Conservation (phyloP, 1,140 invertebrate species). For the Nymphalis io region DNA sequence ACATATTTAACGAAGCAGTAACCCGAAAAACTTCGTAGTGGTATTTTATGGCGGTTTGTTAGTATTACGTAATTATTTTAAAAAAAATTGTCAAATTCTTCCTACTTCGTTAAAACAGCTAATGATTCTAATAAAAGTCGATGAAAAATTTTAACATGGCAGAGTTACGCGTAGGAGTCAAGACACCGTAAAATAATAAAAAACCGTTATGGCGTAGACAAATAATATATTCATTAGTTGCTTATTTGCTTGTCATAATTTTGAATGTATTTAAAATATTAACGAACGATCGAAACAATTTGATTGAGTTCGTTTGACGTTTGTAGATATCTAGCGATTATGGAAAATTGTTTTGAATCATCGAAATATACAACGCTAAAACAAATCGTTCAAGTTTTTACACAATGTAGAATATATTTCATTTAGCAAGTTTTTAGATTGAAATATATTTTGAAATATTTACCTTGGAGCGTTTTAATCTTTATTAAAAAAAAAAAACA, state of each 20-base stretch:
- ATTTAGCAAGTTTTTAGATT: too few species aligned
- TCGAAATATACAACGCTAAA: not conserved
- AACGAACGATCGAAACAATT: not conserved
- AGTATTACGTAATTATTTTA: too few species aligned
- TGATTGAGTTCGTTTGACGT: not conserved
- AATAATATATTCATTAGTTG: constrained; percentile 46
- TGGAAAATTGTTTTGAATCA: not conserved
- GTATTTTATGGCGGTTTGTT: too few species aligned
- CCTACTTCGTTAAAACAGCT: not conserved
- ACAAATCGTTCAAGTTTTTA: too few species aligned
- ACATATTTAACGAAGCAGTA: too few species aligned
- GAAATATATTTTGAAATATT: too few species aligned
- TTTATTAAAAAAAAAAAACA: not conserved
- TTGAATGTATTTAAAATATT: constrained; percentile 22
- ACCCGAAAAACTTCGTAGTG: too few species aligned
- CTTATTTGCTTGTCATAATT: constrained; percentile 34
- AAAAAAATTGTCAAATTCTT: not conserved
- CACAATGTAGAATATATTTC: too few species aligned
- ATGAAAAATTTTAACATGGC: constrained; percentile 21
- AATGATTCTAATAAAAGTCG: constrained; percentile 23
- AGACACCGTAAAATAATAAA: constrained; percentile 52
- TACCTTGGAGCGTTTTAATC: too few species aligned
- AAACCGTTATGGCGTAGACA: constrained; percentile 53
- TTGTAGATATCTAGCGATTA: not conserved
- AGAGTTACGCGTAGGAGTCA: constrained; percentile 51